phyloP scores from a whole-genome alignment of 2,113 vertebrate genomes.

The Sturnira hondurensis region DNA sequence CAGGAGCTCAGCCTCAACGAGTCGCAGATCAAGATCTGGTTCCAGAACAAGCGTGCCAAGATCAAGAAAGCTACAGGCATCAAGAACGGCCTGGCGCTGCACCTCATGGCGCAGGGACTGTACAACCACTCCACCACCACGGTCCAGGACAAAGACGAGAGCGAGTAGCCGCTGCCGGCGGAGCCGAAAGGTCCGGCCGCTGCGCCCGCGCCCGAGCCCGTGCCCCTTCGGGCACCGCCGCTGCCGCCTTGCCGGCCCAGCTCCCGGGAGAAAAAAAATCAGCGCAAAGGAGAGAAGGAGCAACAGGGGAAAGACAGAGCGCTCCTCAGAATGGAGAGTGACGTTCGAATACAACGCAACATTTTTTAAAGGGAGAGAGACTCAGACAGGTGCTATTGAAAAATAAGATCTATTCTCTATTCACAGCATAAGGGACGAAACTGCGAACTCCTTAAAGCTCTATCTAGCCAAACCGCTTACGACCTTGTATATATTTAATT shows the following conservation, averaged over 20 bases:
- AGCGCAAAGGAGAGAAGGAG: slow-evolving; percentile 42
- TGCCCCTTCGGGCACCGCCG: slow-evolving; percentile 42
- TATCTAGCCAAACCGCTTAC: slow-evolving; percentile 97
- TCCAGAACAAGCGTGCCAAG: slow-evolving; percentile 96
- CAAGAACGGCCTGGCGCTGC: slow-evolving; percentile 91
- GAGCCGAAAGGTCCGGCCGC: slow-evolving; percentile 34
- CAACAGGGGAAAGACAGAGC: slow-evolving; percentile 1
- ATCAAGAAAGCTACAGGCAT: slow-evolving; percentile 92
- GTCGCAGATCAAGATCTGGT: slow-evolving; percentile 97
- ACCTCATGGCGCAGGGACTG: slow-evolving; percentile 95
- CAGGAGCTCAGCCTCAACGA: slow-evolving; percentile 94
- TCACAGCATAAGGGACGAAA: slow-evolving; percentile 89
- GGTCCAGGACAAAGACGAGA: slow-evolving; percentile 96
- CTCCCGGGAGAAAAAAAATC: slow-evolving; percentile 50
- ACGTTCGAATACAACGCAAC: not conserved
- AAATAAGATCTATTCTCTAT: slow-evolving; percentile 90
- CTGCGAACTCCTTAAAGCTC: slow-evolving; percentile 85
- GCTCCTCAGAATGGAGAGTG: not conserved
- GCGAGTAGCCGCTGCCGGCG: slow-evolving; percentile 82
- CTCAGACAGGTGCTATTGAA: slow-evolving; percentile 90
- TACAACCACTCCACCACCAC: slow-evolving; percentile 96
- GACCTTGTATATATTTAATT: slow-evolving; percentile 98
- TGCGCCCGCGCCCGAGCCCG: not conserved
- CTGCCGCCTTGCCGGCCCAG: not conserved
- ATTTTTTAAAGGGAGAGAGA: slow-evolving; percentile 54